Base-by-base conservation (phyloP, 2,113 vertebrate genomes). In the Lota lota region DNA sequence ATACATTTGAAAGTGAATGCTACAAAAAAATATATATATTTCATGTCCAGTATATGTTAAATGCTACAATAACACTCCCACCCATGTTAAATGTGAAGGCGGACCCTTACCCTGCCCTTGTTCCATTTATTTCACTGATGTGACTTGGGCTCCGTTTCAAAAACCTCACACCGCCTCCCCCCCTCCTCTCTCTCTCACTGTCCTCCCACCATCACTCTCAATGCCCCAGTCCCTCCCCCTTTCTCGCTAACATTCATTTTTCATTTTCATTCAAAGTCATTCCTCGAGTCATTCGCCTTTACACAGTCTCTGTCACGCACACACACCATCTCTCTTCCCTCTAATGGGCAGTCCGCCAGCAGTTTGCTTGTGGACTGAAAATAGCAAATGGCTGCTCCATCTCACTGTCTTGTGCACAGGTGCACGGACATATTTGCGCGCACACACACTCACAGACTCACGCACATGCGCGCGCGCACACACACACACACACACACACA, bases 171-270 rank as follows among this genome's bases (percentile, higher is more conserved):
- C 33, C 63, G 10, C 20, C 53, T 3, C 56, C 47, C 61, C 24
- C 51, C 61, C 66, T 56, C 66, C 61, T 67, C 66, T 75, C 71
- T 12, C 50, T 24, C 67, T 2, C 61, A 47, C 33, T 47, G 40
- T 47, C 40, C 65, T 71, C 58, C n/a, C 57, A 59, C 57, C 2
- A 20, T 47, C 40, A 5, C n/a, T 20, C 66, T 69, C 70, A 18
- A 22, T 63, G 68, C 72, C 69, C 79, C 81, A 82, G 75, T 78
- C 74, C 77, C 59, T 64, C 74, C 72, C 77, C 69, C 67, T 79
- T 85, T 74, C 82, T 83, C 28, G 85, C 83, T 81, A 80, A 83
- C 83, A 87, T 84, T 86, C 80, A 90, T 88, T 85, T 88, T 84
- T 87, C 79, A 86, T 87, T 87, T 74, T 79, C 81, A 86, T 86